Percentiles rank a stretch among this genome's conserved stretches.
phyloP scores from a whole-genome alignment of 2,888 invertebrate genomes.

The Pterobdella sp. region DNA sequence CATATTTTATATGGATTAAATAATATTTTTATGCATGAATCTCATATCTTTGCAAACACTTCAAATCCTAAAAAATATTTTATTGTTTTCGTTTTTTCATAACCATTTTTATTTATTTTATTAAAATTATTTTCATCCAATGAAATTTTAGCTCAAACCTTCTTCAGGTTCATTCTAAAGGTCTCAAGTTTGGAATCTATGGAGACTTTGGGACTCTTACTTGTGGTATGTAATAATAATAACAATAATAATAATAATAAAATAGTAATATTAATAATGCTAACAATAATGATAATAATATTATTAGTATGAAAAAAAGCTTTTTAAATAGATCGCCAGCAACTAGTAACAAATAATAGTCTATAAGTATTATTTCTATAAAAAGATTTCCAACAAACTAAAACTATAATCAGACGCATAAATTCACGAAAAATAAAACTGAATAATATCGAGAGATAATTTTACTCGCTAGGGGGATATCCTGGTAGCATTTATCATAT shows the following conservation, averaged over 20 bases:
- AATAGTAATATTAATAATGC: too few relatives aligned
- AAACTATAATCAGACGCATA: too few relatives aligned
- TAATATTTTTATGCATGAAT: not conserved
- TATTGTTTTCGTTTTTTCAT: not conserved
- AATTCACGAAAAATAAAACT: too few relatives aligned
- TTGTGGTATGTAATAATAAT: conserved; percentile 92
- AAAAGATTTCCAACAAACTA: too few relatives aligned
- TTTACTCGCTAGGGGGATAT: conserved; percentile 66
- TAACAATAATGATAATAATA: too few relatives aligned
- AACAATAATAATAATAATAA: too few relatives aligned
- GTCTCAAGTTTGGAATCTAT: conserved; percentile 91
- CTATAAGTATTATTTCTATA: too few relatives aligned
- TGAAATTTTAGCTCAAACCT: not conserved
- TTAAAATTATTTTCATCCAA: not conserved
- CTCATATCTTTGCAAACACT: not conserved
- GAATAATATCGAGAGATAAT: too few relatives aligned
- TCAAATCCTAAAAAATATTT: not conserved
- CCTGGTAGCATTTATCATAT: conserved; percentile 83
- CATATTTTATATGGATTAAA: not conserved
- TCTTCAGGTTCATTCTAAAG: conserved; percentile 49
- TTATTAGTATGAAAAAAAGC: too few relatives aligned
- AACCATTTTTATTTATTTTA: not conserved
- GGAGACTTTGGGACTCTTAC: conserved; percentile 95
- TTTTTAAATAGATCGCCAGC: too few relatives aligned
- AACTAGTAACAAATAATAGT: too few relatives aligned